Conservation (phyloP, 53 echinoderm and acorn worm species). For the Apostichopus leukothele region DNA sequence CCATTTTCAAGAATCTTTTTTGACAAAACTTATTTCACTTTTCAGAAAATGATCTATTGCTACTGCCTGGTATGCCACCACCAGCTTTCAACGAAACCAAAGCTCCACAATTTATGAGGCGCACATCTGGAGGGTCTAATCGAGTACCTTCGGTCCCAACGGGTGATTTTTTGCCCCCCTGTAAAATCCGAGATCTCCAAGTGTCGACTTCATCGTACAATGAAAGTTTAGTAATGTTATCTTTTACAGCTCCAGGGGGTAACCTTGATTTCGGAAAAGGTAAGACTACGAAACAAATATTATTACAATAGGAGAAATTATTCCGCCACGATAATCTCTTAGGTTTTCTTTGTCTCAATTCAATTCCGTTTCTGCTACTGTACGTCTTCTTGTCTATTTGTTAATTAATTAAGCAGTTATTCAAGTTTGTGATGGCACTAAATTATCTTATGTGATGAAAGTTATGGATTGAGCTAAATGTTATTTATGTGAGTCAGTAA, state of each 20-base stretch:
- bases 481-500: too few relatives aligned
- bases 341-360: too few relatives aligned
- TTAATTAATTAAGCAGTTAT: too few relatives aligned
- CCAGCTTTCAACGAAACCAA: background rate
- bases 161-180: constrained; percentile 9
- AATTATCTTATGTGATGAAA: too few relatives aligned
- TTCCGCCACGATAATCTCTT: too few relatives aligned
- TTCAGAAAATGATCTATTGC: constrained; percentile 21
- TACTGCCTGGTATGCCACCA: background rate
- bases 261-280: constrained; percentile 37
- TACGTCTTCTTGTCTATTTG: too few relatives aligned
- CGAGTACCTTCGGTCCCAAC: background rate
- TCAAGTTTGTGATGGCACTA: too few relatives aligned
- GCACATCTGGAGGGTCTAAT: constrained; percentile 28
- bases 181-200: constrained; percentile 15
- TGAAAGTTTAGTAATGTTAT: constrained; percentile 12
- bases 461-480: too few relatives aligned
- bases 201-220: background rate
- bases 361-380: too few relatives aligned
- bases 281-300: background rate
- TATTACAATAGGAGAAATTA: too few relatives aligned
- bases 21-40: too few relatives aligned
- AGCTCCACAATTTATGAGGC: constrained; percentile 2
- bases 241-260: constrained; percentile 34
- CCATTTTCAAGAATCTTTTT: too few relatives aligned